Base-by-base conservation (phyloP, 2,888 invertebrate genomes). In the Caenorhabditis uteleia region DNA sequence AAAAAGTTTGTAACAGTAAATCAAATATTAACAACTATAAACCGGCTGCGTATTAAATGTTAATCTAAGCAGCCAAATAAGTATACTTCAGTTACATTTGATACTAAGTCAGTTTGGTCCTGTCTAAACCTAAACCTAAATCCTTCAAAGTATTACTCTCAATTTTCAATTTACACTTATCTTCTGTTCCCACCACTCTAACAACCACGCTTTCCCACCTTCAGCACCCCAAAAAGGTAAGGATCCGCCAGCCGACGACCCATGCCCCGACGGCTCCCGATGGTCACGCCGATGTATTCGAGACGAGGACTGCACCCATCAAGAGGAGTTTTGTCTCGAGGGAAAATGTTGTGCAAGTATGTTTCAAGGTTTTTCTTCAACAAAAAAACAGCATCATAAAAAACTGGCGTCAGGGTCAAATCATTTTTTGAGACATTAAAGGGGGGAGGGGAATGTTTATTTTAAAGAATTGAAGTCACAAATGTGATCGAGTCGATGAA, bases 311-410 rank as follows among this genome's bases (percentile, higher is more conserved):
- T 66, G 66, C 33, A 51, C 59, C 4, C 51, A 56, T 23, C 26
- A 45, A 20, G 55, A 59, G 26, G 62, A 62, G 40, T 31, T 59
- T 34, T 68, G 68, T 34, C 31, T 57, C 20, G 68, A 68, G 38
- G 68, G 67, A 60, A 69, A 72, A 54, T 72, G 69, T 49, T 72
- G 69, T 54, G 59, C 50, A 51, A 58, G 70, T 71, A 50, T 61
- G 70, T 68, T 43, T 33, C 7, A n/a, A 18, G 10, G 25, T 36
- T 36, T 2, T 16, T 34, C 12, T 38, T 39, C 44, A 36, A 47
- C 34, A 50, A 16, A 47, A 47, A 38, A 33, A 25, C 18, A 26
- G 16, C 26, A 27, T 26, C 42, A 14, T 29, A 29, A 38, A 36
- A 54, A 45, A 38, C 26, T 38, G n/a, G n/a, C n/a, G n/a, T 56